Evolutionary conservation across 2,113 vertebrate genomes (phyloP).

Genomic region (Misgurnus anguillicaudatus): DNA sequence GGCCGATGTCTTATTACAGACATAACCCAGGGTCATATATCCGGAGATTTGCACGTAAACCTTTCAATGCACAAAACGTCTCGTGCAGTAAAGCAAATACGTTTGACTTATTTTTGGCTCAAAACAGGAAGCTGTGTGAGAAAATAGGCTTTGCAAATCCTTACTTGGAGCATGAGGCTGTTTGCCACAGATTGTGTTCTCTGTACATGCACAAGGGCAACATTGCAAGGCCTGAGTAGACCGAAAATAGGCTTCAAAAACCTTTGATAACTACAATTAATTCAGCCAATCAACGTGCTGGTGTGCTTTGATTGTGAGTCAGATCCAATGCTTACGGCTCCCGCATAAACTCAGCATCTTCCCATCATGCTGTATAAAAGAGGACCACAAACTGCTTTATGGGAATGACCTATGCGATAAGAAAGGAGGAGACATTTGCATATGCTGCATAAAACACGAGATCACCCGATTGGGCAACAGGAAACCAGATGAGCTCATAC

Average conservation of each 20-base stretch:
- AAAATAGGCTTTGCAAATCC: slow-evolving; percentile 68
- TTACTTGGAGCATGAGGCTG: slow-evolving; percentile 63
- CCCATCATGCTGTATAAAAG: not conserved
- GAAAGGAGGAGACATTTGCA: slow-evolving; percentile 23
- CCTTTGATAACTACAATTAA: slow-evolving; percentile 69
- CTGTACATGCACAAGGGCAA: slow-evolving; percentile 72
- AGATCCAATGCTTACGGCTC: slow-evolving; percentile 7
- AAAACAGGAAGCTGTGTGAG: slow-evolving; percentile 57
- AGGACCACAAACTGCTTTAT: slow-evolving; percentile 25
- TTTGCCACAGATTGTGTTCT: slow-evolving; percentile 70
- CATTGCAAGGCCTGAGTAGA: slow-evolving; percentile 48
- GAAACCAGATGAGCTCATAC: not conserved
- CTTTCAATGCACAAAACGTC: not conserved
- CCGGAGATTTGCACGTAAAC: not conserved
- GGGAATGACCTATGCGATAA: slow-evolving; percentile 4
- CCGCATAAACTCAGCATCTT: slow-evolving; percentile 14
- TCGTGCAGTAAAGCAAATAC: slow-evolving; percentile 29
- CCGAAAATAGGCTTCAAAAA: slow-evolving; percentile 62
- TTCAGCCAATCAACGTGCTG: slow-evolving; percentile 66
- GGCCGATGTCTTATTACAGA: slow-evolving; percentile 23
- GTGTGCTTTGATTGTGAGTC: slow-evolving; percentile 2
- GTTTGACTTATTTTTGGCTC: not conserved
- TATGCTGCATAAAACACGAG: not conserved
- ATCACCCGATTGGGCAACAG: not conserved
- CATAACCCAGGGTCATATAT: slow-evolving; percentile 27